These are phyloP conservation scores for Onychomys torridus DNA, from an alignment of 2,797 vertebrate genomes.

Conservation along the genomic window DNA sequence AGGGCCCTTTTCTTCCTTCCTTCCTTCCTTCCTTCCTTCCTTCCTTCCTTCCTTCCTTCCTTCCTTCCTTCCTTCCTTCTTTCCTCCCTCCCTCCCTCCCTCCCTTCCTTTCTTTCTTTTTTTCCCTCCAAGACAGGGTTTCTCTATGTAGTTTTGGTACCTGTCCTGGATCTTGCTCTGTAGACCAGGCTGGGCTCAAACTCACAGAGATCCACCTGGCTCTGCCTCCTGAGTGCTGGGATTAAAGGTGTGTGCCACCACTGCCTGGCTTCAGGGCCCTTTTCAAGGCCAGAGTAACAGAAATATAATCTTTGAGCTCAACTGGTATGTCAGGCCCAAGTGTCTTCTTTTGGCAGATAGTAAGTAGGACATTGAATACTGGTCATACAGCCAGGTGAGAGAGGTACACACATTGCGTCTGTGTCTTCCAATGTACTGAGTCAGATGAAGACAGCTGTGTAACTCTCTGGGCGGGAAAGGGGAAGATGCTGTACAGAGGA, in stretches of 20 bases:
- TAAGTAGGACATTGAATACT: not conserved
- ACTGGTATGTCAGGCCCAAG: not conserved
- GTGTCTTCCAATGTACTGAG: not conserved
- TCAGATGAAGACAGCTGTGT: not conserved
- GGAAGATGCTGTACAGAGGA: not conserved
- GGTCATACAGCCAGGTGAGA: not conserved
- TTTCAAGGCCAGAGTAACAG: not conserved
- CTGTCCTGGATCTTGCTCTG: too few relatives aligned
- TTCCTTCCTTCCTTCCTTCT: too few relatives aligned
- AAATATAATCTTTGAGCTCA: conserved; percentile 28
- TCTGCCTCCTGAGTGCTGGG: too few relatives aligned
- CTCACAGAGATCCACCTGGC: too few relatives aligned
- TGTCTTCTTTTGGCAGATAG: not conserved
- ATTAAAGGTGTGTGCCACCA: not conserved
- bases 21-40: too few relatives aligned
- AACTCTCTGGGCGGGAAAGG: not conserved
- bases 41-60: too few relatives aligned
- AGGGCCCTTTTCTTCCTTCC: not conserved
- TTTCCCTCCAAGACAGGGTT: too few relatives aligned
- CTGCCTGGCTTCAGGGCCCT: not conserved
- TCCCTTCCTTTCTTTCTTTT: too few relatives aligned
- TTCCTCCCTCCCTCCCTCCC: too few relatives aligned
- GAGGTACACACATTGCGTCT: not conserved
- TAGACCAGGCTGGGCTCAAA: too few relatives aligned
- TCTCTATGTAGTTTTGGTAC: too few relatives aligned